Percentiles rank a stretch among this genome's conserved stretches.
Evolutionary conservation across 2,797 vertebrate species (phyloP).

Genomic region (Poeciliopsis paucimaculata): DNA sequence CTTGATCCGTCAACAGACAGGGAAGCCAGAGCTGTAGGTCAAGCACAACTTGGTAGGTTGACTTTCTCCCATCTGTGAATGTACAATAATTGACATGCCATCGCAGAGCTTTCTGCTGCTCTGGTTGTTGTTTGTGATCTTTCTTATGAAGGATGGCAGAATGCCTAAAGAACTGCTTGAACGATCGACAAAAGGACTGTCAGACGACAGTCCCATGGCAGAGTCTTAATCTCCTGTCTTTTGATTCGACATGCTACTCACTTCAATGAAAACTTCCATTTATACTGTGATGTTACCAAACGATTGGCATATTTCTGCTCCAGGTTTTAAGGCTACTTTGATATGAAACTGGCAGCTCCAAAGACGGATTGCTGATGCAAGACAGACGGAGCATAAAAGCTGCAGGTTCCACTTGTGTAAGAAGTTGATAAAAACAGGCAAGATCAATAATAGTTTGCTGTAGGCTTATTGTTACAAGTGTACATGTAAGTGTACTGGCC

Average conservation of each 20-base stretch:
- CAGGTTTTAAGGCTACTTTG: neutral
- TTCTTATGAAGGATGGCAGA: neutral
- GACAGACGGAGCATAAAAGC: neutral
- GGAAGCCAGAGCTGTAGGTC: neutral
- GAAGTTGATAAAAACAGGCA: neutral
- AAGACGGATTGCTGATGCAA: neutral
- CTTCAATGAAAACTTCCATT: neutral
- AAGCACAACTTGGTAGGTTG: neutral
- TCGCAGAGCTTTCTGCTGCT: neutral
- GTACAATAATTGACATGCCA: neutral
- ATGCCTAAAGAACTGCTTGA: neutral
- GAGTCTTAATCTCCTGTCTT: neutral
- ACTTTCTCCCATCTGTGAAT: neutral
- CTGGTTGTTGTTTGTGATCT: neutral
- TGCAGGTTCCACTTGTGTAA: neutral
- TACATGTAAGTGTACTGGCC: neutral
- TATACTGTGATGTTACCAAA: neutral
- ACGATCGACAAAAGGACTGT: neutral
- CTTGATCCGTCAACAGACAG: neutral
- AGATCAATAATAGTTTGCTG: neutral
- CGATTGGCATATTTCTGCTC: neutral
- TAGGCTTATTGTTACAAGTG: neutral
- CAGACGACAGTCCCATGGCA: neutral
- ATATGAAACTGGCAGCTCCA: conserved; percentile 3
- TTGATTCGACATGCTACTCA: neutral